phyloP scores from a whole-genome alignment of 2,888 invertebrate genomes.

The Galerucella pusilla region DNA sequence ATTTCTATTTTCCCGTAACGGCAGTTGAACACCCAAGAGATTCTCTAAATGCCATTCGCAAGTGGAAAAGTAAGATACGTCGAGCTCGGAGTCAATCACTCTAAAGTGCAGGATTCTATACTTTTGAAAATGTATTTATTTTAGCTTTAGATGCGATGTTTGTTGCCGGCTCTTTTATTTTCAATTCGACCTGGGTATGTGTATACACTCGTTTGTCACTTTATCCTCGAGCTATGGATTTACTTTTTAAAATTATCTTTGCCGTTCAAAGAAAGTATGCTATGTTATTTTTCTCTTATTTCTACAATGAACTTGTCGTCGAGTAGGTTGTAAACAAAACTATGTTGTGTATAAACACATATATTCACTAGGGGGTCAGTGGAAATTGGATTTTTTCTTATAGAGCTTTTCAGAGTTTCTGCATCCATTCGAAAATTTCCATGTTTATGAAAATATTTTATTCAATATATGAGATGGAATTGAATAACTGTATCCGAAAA shows the following conservation, averaged over 20 bases:
- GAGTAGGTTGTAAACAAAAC: too few species aligned
- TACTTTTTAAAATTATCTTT: not conserved
- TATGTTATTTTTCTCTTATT: not conserved
- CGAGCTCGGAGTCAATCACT: slow-evolving; percentile 45
- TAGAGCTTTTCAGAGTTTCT: not conserved
- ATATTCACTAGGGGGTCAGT: not conserved
- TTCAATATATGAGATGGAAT: slow-evolving; percentile 23
- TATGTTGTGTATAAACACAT: too few species aligned
- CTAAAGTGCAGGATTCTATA: slow-evolving; percentile 45
- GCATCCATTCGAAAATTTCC: slow-evolving; percentile 18
- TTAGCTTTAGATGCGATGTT: slow-evolving; percentile 29
- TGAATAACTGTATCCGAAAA: not conserved
- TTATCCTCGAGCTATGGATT: not conserved
- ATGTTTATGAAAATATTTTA: slow-evolving; percentile 33
- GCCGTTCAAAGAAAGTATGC: not conserved
- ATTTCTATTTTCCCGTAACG: slow-evolving; percentile 47
- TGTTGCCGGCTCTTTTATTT: slow-evolving; percentile 14
- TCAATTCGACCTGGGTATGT: not conserved
- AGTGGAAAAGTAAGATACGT: slow-evolving; percentile 45
- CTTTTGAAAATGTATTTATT: slow-evolving; percentile 45
- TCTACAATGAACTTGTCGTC: too few species aligned
- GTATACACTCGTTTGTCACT: slow-evolving; percentile 17
- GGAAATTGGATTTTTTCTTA: not conserved
- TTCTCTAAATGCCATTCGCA: slow-evolving; percentile 48
- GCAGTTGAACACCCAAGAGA: slow-evolving; percentile 45